A percentile compares a stretch with the other conserved stretches of the same genome.
These are phyloP conservation scores for Lipophrys pholis DNA, from an alignment of 2,113 vertebrate genomes.

Conservation along the genomic window DNA sequence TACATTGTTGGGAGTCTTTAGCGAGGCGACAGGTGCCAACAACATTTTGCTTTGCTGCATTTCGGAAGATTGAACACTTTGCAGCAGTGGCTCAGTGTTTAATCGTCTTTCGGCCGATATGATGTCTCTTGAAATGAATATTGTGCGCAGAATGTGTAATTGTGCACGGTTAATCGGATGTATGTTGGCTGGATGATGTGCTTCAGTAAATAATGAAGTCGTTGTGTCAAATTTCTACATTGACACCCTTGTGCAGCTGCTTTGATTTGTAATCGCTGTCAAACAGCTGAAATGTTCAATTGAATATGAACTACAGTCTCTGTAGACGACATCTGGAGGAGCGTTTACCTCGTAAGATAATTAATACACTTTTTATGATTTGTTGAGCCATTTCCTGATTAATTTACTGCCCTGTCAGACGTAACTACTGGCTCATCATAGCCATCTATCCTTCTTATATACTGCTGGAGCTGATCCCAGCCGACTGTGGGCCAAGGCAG, in stretches of 20 bases:
- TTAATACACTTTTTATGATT: background rate
- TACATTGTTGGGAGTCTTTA: background rate
- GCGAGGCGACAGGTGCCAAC: background rate
- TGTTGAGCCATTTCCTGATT: background rate
- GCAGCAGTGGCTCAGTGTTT: background rate
- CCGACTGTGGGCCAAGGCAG: too few relatives aligned
- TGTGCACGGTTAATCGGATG: conserved; percentile 1
- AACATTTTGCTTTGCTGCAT: background rate
- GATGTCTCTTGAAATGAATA: conserved; percentile 10
- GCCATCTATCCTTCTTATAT: too few relatives aligned
- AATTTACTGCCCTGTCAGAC: background rate
- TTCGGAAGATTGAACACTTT: conserved; percentile 10
- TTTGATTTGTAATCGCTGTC: background rate
- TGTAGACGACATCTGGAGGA: background rate
- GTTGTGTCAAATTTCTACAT: too few relatives aligned
- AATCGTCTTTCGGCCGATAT: conserved; percentile 13
- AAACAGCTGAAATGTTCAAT: background rate
- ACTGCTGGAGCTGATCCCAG: too few relatives aligned
- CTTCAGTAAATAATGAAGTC: conserved; percentile 6
- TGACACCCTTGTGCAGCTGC: too few relatives aligned
- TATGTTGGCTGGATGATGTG: conserved; percentile 5
- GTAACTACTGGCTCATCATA: too few relatives aligned
- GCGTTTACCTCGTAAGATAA: background rate
- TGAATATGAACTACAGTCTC: background rate
- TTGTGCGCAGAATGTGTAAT: conserved; percentile 1